These are phyloP conservation scores for Bradypodion pumilum DNA, from an alignment of 2,797 vertebrate genomes.

Conservation along the genomic window DNA sequence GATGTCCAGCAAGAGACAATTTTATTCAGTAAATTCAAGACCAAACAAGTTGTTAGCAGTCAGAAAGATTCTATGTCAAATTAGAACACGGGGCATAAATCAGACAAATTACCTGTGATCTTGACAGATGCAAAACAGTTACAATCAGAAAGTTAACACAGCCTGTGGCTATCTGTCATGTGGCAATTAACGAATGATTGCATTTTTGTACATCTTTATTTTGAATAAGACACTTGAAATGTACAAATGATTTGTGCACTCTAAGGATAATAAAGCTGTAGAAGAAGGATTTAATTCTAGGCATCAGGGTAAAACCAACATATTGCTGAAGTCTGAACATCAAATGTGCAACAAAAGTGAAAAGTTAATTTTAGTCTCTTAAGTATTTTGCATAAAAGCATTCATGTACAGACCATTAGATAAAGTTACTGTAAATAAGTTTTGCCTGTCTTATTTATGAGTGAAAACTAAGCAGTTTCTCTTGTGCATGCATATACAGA, in stretches of 20 bases:
- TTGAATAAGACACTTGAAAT: slow-evolving; percentile 57
- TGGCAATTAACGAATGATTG: slow-evolving; percentile 58
- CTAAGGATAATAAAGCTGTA: slow-evolving; percentile 59
- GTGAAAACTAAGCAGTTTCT: slow-evolving; percentile 77
- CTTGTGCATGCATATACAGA: slow-evolving; percentile 67
- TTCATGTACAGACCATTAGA: slow-evolving; percentile 80
- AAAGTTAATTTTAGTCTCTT: slow-evolving; percentile 79
- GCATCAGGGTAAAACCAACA: slow-evolving; percentile 65
- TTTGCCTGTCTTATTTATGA: slow-evolving; percentile 77
- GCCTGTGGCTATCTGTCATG: slow-evolving; percentile 34
- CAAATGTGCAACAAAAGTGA: slow-evolving; percentile 77
- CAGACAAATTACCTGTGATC: slow-evolving; percentile 54
- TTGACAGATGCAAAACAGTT: slow-evolving; percentile 47
- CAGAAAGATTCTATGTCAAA: slow-evolving; percentile 64
- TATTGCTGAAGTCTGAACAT: slow-evolving; percentile 70
- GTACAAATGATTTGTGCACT: slow-evolving; percentile 46
- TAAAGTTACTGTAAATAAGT: slow-evolving; percentile 79
- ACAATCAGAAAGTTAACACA: slow-evolving; percentile 28
- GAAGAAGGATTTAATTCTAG: slow-evolving; percentile 62
- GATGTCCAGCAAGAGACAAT: slow-evolving; percentile 59
- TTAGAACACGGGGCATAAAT: slow-evolving; percentile 63
- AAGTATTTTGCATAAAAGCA: slow-evolving; percentile 80
- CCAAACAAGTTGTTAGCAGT: slow-evolving; percentile 56
- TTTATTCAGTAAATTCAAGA: slow-evolving; percentile 57
- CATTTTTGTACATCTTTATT: slow-evolving; percentile 47